Evolutionary conservation across 2,797 vertebrate species (phyloP).

Genomic region (Phrynocephalus forsythii): DNA sequence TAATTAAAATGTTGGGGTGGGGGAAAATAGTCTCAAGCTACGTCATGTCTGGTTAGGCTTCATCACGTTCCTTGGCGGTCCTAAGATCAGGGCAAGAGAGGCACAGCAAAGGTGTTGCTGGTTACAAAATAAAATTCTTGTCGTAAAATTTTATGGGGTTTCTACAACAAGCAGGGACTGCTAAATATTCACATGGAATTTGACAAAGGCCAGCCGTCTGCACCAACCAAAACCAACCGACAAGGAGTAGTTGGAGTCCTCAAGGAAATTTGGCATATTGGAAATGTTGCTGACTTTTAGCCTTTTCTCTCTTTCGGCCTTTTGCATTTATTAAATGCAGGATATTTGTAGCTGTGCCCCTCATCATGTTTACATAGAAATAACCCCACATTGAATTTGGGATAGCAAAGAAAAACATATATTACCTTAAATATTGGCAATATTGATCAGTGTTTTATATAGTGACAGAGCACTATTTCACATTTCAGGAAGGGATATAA

Average conservation of each 20-base stretch:
- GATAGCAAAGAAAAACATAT: not conserved
- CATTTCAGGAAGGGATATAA: not conserved
- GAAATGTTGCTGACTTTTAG: not conserved
- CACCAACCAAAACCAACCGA: not conserved
- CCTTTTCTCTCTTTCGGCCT: not conserved
- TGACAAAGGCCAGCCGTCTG: constrained; percentile 14
- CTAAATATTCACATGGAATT: constrained; percentile 44
- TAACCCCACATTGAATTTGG: not conserved
- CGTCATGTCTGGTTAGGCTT: constrained; percentile 51
- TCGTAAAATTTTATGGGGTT: constrained; percentile 54
- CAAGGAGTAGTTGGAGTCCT: not conserved
- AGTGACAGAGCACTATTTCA: not conserved
- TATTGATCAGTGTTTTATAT: not conserved
- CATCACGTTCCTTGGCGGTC: constrained; percentile 55
- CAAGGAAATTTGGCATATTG: constrained; percentile 7
- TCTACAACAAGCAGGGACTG: constrained; percentile 49
- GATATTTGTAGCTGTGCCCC: fast-evolving
- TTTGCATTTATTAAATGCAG: not conserved
- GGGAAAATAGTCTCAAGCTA: constrained; percentile 42
- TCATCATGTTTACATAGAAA: not conserved
- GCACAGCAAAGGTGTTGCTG: constrained; percentile 57
- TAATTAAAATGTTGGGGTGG: constrained; percentile 63
- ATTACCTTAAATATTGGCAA: not conserved
- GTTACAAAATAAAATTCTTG: constrained; percentile 15
- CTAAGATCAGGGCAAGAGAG: constrained; percentile 46